phyloP scores from a whole-genome alignment of 2,797 vertebrate genomes.

The Neosalanx taihuensis region DNA sequence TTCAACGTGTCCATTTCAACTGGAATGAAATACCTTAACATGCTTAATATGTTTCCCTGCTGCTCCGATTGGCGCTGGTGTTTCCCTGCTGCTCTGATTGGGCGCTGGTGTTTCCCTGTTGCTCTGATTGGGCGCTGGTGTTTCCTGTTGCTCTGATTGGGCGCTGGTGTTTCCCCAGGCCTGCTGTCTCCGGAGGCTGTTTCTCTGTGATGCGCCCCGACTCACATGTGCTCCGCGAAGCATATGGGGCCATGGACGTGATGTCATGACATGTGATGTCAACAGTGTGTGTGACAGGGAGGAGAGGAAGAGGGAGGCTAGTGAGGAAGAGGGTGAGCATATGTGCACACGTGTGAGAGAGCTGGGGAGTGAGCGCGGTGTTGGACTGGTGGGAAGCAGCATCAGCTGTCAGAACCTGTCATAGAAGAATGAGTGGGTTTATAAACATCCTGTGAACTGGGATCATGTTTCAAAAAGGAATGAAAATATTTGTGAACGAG shows the following conservation, averaged over 20 bases:
- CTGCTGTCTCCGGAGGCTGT: slow-evolving; percentile 8
- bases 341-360: neutral
- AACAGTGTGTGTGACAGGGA: neutral
- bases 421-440: neutral
- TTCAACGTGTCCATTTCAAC: too few species aligned
- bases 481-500: too few species aligned
- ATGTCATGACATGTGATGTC: slow-evolving; percentile 19
- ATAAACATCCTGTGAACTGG: too few species aligned
- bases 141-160: slow-evolving; percentile 11
- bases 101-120: neutral
- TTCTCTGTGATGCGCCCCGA: slow-evolving; percentile 4
- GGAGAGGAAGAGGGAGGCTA: neutral
- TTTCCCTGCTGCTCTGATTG: neutral
- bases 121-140: neutral
- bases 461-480: too few species aligned
- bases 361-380: neutral
- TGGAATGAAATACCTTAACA: too few species aligned
- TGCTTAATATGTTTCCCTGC: neutral
- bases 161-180: neutral
- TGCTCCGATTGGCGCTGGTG: slow-evolving; percentile 7
- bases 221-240: slow-evolving; percentile 10
- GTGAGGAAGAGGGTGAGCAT: neutral
- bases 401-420: neutral
- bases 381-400: neutral
- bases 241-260: slow-evolving; percentile 39